Percentiles rank a stretch among this genome's conserved stretches.
Evolutionary conservation across 2,888 invertebrate genomes (phyloP).

Genomic region (Ennomos quercinarius): DNA sequence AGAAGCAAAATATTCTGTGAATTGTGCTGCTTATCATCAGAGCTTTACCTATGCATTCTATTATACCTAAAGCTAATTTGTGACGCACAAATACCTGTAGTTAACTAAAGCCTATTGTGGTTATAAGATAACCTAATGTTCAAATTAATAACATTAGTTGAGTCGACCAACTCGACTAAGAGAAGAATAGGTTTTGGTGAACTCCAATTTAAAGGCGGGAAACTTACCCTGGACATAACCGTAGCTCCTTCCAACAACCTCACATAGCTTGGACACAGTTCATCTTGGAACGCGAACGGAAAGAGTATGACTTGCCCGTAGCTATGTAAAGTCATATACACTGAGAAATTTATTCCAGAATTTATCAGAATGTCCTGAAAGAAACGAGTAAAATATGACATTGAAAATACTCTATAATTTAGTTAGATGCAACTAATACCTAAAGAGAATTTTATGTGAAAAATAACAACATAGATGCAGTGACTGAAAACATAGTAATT

Average conservation of each 20-base stretch:
- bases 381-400: constrained; percentile 31
- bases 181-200: too few species aligned
- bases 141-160: too few species aligned
- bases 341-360: constrained; percentile 65
- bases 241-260: constrained; percentile 73
- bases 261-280: constrained; percentile 70
- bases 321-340: constrained; percentile 75
- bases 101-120: background rate
- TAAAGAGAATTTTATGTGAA: too few species aligned
- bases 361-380: constrained; percentile 63
- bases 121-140: too few species aligned
- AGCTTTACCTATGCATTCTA: background rate
- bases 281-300: constrained; percentile 66
- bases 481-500: too few species aligned
- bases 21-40: too few species aligned
- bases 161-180: too few species aligned
- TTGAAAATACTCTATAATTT: background rate
- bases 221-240: constrained; percentile 71
- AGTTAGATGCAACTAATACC: too few species aligned
- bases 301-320: constrained; percentile 76
- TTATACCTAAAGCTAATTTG: background rate
- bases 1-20: too few species aligned
- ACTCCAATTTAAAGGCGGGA: too few species aligned
- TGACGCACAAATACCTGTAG: background rate
- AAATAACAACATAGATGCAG: too few species aligned